These are phyloP conservation scores for Caloenas nicobarica DNA, from an alignment of 2,113 vertebrate genomes.

Conservation along the genomic window DNA sequence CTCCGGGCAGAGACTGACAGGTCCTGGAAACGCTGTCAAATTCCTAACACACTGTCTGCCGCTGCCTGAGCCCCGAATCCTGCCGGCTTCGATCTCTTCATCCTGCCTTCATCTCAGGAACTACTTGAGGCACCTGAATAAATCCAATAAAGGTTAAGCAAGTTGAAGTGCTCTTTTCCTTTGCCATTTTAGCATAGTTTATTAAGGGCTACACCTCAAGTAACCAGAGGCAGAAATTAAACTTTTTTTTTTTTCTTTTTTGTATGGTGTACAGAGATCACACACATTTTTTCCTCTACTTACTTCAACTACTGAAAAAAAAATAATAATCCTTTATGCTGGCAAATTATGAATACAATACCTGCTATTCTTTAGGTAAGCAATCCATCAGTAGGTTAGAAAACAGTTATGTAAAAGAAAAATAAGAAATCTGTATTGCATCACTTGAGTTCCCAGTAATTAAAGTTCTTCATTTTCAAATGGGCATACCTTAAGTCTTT, in stretches of 20 bases:
- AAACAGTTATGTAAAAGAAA: conserved; percentile 32
- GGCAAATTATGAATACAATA: conserved; percentile 25
- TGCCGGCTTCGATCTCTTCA: not conserved
- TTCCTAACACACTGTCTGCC: not conserved
- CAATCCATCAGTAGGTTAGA: conserved; percentile 20
- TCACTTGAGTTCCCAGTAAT: conserved; percentile 26
- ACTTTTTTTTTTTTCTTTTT: not conserved
- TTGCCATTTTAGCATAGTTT: not conserved
- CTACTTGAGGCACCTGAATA: not conserved
- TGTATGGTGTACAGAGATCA: not conserved
- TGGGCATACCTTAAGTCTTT: not conserved
- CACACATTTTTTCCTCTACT: conserved; percentile 6
- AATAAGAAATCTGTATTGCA: conserved; percentile 1
- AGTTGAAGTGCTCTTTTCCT: not conserved
- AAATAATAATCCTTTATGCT: not conserved
- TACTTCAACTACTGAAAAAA: conserved; percentile 24
- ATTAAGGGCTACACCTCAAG: not conserved
- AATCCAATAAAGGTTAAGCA: not conserved
- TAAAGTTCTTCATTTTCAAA: conserved; percentile 24
- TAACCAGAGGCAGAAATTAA: not conserved
- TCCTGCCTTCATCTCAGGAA: not conserved
- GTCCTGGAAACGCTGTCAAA: not conserved
- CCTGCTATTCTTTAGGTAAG: conserved; percentile 39
- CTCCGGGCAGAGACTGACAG: not conserved
- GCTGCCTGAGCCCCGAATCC: not conserved